Percentiles rank a stretch among this genome's conserved stretches.
Evolutionary conservation across 2,888 invertebrate species (phyloP).

Genomic region (Tanytarsus gracilentus): DNA sequence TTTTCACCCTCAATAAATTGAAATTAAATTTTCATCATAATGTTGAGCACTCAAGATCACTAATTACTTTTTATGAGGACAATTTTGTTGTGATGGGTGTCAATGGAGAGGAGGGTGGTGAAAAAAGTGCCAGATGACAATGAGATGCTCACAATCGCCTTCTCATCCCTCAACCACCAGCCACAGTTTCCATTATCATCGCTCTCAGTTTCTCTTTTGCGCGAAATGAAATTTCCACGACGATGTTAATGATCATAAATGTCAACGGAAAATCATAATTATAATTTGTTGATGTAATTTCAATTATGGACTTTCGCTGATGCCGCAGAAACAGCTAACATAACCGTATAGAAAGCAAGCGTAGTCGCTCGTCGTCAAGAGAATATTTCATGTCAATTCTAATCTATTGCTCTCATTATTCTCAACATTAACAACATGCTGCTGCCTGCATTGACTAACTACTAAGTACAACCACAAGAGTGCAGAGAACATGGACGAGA

Average conservation of each 20-base stretch:
- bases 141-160: not conserved
- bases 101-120: not conserved
- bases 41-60: constrained; percentile 11
- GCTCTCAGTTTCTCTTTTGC: not conserved
- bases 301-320: too few species aligned
- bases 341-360: too few species aligned
- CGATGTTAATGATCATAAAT: constrained; percentile 13
- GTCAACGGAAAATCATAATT: constrained; percentile 26
- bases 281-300: constrained; percentile 25
- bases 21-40: constrained; percentile 16
- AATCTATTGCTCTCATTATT: too few species aligned
- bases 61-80: constrained; percentile 19
- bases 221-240: not conserved
- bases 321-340: too few species aligned
- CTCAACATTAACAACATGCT: too few species aligned
- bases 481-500: too few species aligned
- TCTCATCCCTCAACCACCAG: not conserved
- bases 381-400: constrained; percentile 1
- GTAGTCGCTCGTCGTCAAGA: too few species aligned
- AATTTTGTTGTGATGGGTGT: constrained; percentile 1
- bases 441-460: too few species aligned
- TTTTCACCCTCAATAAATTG: too few species aligned
- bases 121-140: constrained; percentile 17
- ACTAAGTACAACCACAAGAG: too few species aligned
- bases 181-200: not conserved